Percentiles rank a stretch among this genome's conserved stretches.
phyloP scores from a whole-genome alignment of 2,797 vertebrate genomes.

The Epinephelus malabaricus region DNA sequence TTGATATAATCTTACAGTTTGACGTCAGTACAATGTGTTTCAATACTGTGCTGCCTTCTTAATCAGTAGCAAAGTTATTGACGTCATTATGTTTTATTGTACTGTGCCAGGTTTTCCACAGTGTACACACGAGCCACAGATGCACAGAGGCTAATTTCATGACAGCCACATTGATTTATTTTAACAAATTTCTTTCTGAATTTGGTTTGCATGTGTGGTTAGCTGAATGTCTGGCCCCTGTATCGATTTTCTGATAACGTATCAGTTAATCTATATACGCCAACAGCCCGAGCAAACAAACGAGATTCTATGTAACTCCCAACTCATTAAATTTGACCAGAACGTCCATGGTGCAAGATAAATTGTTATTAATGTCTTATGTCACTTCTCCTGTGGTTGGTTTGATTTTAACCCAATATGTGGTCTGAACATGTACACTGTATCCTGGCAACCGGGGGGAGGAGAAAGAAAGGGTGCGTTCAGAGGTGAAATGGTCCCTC shows the following conservation, averaged over 20 bases:
- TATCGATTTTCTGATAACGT: constrained; percentile 51
- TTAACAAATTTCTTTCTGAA: constrained; percentile 28
- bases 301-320: constrained; percentile 18
- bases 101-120: background rate
- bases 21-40: background rate
- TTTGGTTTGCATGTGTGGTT: constrained; percentile 24
- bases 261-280: constrained; percentile 36
- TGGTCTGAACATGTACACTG: constrained; percentile 20
- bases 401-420: constrained; percentile 35
- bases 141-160: constrained; percentile 7
- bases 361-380: constrained; percentile 40
- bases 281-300: constrained; percentile 40
- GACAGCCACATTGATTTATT: constrained; percentile 39
- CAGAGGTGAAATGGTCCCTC: constrained; percentile 49
- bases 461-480: constrained; percentile 16
- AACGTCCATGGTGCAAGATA: constrained; percentile 12
- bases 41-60: background rate
- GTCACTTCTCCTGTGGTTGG: background rate
- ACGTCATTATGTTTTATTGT: background rate
- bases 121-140: background rate
- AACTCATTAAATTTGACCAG: constrained; percentile 19
- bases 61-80: background rate
- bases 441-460: constrained; percentile 36
- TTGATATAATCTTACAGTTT: background rate
- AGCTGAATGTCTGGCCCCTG: background rate